Base-by-base conservation (phyloP, 2,888 invertebrate species). In the Drosophila kambysellisi region DNA sequence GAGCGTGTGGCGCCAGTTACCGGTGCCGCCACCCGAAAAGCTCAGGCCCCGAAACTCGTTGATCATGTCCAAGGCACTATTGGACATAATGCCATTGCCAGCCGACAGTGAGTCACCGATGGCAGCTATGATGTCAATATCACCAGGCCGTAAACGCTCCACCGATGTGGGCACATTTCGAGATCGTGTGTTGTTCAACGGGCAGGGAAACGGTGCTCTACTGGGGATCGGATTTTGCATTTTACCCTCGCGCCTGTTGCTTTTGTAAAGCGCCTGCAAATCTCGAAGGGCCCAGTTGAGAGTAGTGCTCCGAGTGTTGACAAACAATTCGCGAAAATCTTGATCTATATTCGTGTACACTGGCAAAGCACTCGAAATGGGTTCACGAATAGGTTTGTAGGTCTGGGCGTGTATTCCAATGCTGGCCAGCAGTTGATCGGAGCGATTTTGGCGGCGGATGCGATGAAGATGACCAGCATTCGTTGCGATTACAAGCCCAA, bases 101-200 rank as follows among this genome's bases (percentile, higher is more conserved):
- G 95, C 95, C 0, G 95, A 94, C 4, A 95, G 82, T 1, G 95
- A 95, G 86, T 95, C 95, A 0, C 95, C 95, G 60, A 95, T 91
- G 1, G 94, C 94, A 0, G 93, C 95, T 35, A 95, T 92, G 0
- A 95, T 92, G 77, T 95, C 95, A 35, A 95, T 94, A 83, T 95
- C 95, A 7, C 95, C 95, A 17, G 91, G 90, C 17, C 94, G 93
- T 53, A 95, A 80, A 56, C 92, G 87, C 85, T 95, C 94, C 20
- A 95, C 94, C 30, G 94, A 94, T 8, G 89, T 92, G 0, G 95
- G 95, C 9, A 93, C 74, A 4, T 35, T 75, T 0, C 33, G 41
- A 0, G 93, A 93, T 0, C 93, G 90, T 0, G 90, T 89, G 20
- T 89, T 81, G 39, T 91, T 91, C 25, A 92, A 75, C 41, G 90